A percentile compares a stretch with the other conserved stretches of the same genome.
phyloP scores from a whole-genome alignment of 2,888 invertebrate genomes.

The Pyrrhia umbra region DNA sequence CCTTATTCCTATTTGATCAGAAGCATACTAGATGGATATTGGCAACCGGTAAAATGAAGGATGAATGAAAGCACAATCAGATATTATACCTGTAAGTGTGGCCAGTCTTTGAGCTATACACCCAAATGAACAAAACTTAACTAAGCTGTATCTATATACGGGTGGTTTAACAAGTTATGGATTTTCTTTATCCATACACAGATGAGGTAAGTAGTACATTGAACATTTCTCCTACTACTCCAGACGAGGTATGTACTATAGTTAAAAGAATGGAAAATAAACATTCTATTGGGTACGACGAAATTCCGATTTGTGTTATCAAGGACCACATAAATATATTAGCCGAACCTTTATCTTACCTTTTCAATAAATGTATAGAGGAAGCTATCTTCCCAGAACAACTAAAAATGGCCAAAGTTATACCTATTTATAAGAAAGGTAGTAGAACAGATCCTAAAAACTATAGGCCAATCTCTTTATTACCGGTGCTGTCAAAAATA shows the following conservation, averaged over 20 bases:
- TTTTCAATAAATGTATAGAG: constrained; percentile 20
- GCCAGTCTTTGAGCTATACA: too few species aligned
- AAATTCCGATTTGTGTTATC: constrained; percentile 18
- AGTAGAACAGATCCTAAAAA: not conserved
- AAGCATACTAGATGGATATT: too few species aligned
- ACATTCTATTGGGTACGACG: constrained; percentile 22
- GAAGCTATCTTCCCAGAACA: not conserved
- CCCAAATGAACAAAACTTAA: too few species aligned
- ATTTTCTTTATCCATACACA: not conserved
- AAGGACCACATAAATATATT: constrained; percentile 30
- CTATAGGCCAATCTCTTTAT: not conserved
- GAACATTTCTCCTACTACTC: not conserved
- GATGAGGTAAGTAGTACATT: constrained; percentile 1
- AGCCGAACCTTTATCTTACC: constrained; percentile 19
- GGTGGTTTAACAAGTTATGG: too few species aligned
- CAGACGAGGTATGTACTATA: constrained; percentile 2
- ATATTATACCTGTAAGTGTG: too few species aligned
- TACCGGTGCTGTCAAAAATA: not conserved
- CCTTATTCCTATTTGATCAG: too few species aligned
- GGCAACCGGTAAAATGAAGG: too few species aligned
- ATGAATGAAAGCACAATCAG: too few species aligned
- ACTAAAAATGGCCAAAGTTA: too few species aligned
- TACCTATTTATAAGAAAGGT: not conserved
- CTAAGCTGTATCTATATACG: too few species aligned
- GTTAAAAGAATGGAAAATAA: constrained; percentile 21